Base-by-base conservation (phyloP, 2,888 invertebrate genomes). In the Nasonia oneida region DNA sequence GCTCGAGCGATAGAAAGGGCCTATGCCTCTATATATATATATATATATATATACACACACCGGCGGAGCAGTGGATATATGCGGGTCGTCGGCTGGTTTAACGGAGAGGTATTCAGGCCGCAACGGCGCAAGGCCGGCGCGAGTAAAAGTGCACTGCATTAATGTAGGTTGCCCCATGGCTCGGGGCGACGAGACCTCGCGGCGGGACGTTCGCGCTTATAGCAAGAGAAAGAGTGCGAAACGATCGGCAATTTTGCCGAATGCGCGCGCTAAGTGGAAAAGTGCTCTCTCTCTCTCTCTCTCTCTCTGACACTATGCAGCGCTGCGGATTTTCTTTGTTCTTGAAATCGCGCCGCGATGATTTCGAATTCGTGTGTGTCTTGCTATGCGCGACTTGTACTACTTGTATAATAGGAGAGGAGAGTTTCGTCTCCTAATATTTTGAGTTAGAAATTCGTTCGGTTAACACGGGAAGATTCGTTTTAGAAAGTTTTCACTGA, bases 81-180 rank as follows among this genome's bases (percentile, higher is more conserved):
- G 73, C 73, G 77, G 57, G 37, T 61, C 61, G 47, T 23, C 29
- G 75, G 2, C 47, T 18, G 42, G 29, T n/a, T 57, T 71, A 81
- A 76, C 76, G 84, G 74, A 75, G 74, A 88, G 90, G 90, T 90
- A 91, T 91, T 92, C 91, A 90, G 91, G 91, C 90, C 90, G 89
- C 89, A 89, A 89, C 84, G 53, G 81, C 77, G 70, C 84, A 90
- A 91, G 91, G 90, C 90, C 90, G 89, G 78, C 86, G 85, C 80
- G 79, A 91, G 91, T 91, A 91, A 92, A 91, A 91, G 90, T 90
- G 90, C 90, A 90, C 88, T 86, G 77, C 90, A 90, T 91, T 91
- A 90, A 91, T 91, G 91, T 91, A 90, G 91, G 91, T 90, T 91
- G 90, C 90, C 89, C 90, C 89, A 89, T 91, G 88, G 89, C 91